phyloP scores from a whole-genome alignment of 2,888 invertebrate species.

The Punctoribates punctum region DNA sequence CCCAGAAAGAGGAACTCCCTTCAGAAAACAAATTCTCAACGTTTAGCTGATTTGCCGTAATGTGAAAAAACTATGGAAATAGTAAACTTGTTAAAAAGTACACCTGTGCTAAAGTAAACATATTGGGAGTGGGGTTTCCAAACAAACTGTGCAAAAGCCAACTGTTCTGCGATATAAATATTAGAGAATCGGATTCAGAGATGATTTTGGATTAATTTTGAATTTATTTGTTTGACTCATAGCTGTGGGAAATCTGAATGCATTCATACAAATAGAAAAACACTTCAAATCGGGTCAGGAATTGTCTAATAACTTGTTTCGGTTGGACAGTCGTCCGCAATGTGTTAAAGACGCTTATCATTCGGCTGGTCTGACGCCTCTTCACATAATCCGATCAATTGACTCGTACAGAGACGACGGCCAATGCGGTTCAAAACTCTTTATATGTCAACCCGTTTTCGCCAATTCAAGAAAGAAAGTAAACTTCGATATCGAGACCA shows the following conservation, averaged over 20 bases:
- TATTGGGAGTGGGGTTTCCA: too few relatives aligned
- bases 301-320: conserved; percentile 61
- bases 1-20: too few relatives aligned
- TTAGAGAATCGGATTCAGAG: background rate
- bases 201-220: background rate
- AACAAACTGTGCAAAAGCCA: too few relatives aligned
- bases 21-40: too few relatives aligned
- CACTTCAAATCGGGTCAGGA: conserved; percentile 34
- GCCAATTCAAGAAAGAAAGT: conserved; percentile 64
- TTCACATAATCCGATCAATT: conserved; percentile 46
- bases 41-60: too few relatives aligned
- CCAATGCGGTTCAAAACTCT: conserved; percentile 60
- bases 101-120: too few relatives aligned
- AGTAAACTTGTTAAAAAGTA: too few relatives aligned
- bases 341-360: conserved; percentile 74
- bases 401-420: conserved; percentile 60
- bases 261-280: conserved; percentile 26
- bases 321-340: conserved; percentile 67
- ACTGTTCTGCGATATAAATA: background rate
- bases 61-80: too few relatives aligned
- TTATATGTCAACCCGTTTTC: conserved; percentile 76
- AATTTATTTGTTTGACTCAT: background rate
- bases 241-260: conserved; percentile 37
- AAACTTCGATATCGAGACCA: conserved; percentile 71
- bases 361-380: conserved; percentile 62